Base-by-base conservation (phyloP, 1,140 invertebrate genomes). In the Cephus cinctus region DNA sequence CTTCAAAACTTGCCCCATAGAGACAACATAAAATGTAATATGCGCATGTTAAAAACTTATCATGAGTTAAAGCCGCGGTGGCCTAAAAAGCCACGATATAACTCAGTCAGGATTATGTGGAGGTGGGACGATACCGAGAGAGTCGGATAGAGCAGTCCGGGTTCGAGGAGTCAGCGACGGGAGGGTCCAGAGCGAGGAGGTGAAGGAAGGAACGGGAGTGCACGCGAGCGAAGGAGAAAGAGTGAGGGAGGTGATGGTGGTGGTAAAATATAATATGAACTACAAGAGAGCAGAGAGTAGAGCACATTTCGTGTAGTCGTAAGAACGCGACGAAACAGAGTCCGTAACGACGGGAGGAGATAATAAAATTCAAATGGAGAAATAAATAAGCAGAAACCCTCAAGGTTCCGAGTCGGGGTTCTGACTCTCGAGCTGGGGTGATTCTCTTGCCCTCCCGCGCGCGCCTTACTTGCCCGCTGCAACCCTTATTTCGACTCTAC, bases 351-450 rank as follows among this genome's bases (percentile, higher is more conserved):
- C 56, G 60, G 58, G 60, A 57, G 58, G 61, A 64, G 70, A 75
- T 73, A 74, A 75, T 75, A 75, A 74, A 73, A 75, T 74, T 75
- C 70, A 73, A 74, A 75, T 73, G 63, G 67, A 70, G 71, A 74
- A 73, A 75, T 75, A 73, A 75, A 74, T 75, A 74, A 75, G 71
- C 58, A 66, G 65, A 64, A 56, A 68, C 61, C 61, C 61, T 63
- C 59, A 50, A 49, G 47, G 51, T 31, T 35, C 56, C 53, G n/a
- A n/a, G 40, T 40, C 32, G 44, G 39, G 42, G 19, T 32, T 16
- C 30, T 20, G 42, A 32, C 18, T 21, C 27, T 43, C 8, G 20
- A 43, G 38, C 18, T 16, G 46, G 60, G 57, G 56, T 50, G 54
- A 41, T 50, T 52, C 53, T 52, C 34, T 43, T 27, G 35, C 39